Conservation (phyloP, 1,140 invertebrate genomes). For the Melitaea cinxia region DNA sequence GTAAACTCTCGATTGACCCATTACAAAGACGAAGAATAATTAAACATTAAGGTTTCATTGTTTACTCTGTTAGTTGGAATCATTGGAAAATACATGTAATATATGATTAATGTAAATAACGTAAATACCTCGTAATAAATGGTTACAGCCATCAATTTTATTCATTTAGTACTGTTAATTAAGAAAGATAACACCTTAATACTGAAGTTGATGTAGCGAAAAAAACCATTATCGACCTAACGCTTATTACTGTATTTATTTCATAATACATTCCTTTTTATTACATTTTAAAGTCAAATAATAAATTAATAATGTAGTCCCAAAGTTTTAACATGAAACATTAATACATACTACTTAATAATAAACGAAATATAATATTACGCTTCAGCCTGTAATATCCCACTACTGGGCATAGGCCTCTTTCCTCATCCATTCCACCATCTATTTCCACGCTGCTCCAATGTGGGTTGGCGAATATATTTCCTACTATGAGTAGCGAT, state of each 20-base stretch:
- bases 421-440: too few relatives aligned
- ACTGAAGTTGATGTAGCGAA: not conserved
- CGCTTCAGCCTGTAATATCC: too few relatives aligned
- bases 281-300: not conserved
- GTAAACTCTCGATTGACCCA: too few relatives aligned
- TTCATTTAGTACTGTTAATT: not conserved
- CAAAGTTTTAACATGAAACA: not conserved
- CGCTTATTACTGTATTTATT: not conserved
- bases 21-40: too few relatives aligned
- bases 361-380: too few relatives aligned
- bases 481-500: too few relatives aligned
- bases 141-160: slow-evolving; percentile 3
- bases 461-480: too few relatives aligned
- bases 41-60: too few relatives aligned
- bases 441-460: too few relatives aligned
- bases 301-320: not conserved
- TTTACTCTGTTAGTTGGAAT: not conserved
- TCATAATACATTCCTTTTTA: not conserved
- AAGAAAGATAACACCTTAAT: not conserved
- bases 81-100: not conserved
- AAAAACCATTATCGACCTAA: not conserved
- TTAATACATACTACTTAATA: too few relatives aligned
- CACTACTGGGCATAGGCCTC: too few relatives aligned
- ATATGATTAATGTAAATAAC: not conserved
- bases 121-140: not conserved